phyloP scores from a whole-genome alignment of 2,797 vertebrate genomes.

The Syngnathus acus region DNA sequence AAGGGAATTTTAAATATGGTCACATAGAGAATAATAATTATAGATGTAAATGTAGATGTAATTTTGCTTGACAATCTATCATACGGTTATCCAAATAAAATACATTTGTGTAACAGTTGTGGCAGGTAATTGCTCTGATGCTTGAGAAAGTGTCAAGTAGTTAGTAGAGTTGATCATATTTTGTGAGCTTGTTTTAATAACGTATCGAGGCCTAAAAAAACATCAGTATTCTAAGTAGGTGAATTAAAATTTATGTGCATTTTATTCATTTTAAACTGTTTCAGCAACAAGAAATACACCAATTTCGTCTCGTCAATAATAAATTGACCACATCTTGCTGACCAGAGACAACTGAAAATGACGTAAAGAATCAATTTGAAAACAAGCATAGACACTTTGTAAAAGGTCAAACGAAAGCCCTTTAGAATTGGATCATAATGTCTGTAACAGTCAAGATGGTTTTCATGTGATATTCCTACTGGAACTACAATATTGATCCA shows the following conservation, averaged over 20 bases:
- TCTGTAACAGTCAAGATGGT: background rate
- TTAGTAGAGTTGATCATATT: background rate
- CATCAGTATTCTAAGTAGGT: background rate
- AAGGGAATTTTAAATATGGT: no score
- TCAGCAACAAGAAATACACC: background rate
- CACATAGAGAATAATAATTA: background rate
- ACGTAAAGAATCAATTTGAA: background rate
- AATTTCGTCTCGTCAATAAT: background rate
- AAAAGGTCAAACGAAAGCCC: conserved; percentile 1
- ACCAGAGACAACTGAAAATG: background rate
- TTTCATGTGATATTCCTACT: background rate
- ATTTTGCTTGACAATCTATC: background rate
- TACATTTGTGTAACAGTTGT: background rate
- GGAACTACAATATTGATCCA: background rate
- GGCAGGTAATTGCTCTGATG: background rate
- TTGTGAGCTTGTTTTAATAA: background rate
- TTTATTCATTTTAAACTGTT: background rate
- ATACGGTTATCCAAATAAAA: background rate
- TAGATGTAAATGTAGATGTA: background rate
- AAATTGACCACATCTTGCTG: background rate
- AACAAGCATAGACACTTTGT: background rate
- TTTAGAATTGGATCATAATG: background rate
- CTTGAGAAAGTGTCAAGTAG: background rate
- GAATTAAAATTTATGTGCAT: background rate
- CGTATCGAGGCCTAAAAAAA: background rate